Evolutionary conservation across 2,797 vertebrate genomes (phyloP), one percentile per base, ranked within the genome.

Genomic region (Gallirallus australis): DNA sequence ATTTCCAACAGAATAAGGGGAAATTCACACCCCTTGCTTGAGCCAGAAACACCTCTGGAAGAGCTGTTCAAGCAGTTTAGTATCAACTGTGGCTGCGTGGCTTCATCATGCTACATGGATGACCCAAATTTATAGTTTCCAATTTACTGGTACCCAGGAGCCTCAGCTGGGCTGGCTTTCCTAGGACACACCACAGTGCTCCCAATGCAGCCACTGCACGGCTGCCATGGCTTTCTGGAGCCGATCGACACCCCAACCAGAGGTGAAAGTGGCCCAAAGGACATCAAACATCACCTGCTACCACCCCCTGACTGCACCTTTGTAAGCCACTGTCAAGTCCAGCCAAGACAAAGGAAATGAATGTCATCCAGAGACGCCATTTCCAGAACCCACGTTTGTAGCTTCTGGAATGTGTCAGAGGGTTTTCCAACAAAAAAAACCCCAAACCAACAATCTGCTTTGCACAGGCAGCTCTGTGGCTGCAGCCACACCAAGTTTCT

Each of bases 321-420:
- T 40, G 60, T 27, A n/a, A 93, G 68, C 68, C 56, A 57, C 47
- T 75, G 15, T 5, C 30, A 6, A 24, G 19, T 52, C 78, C 91
- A 80, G 66, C 50, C 60, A 50, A 86, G 85, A 87, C 75, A 93
- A 91, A 86, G 85, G 50, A 69, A 83, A 59, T 5, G 0, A 80
- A 80, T 20, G 31, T 11, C 65, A 80, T 39, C 61, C 94, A 93
- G 72, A 50, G 94, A 60, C 0, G 0, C 25, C 63, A 60, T 56
- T 77, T 82, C 64, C 82, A 89, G 93, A 80, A 24, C 47, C 47
- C 83, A 59, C 5, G 89, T 82, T 11, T 72, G 73, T 8, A 89
- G 77, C 66, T 94, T 47, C 90, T 95, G 83, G 86, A 72, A 75
- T 81, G 31, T 69, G 57, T 92, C 70, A 94, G 86, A 94, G 89